These are phyloP conservation scores for Antheraea yamamai DNA, from an alignment of 2,888 invertebrate genomes.

Conservation along the genomic window DNA sequence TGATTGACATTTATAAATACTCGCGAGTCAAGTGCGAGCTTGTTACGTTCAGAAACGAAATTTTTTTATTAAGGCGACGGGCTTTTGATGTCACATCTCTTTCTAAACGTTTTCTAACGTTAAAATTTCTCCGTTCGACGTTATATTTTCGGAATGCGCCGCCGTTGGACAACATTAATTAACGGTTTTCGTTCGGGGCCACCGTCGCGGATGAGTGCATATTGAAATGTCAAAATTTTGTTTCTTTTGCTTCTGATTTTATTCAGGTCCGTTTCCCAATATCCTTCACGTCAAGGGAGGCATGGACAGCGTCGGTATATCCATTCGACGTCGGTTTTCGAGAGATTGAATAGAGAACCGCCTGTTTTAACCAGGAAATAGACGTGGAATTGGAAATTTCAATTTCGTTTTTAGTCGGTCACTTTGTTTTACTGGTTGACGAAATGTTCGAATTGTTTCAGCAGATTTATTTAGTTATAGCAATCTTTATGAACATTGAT, in stretches of 20 bases:
- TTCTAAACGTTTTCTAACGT: constrained; percentile 26
- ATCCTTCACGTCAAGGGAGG: constrained; percentile 70
- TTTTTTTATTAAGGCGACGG: constrained; percentile 62
- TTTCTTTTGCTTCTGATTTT: constrained; percentile 79
- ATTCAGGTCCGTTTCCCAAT: constrained; percentile 62
- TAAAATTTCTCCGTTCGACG: constrained; percentile 23
- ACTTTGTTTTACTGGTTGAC: constrained; percentile 56
- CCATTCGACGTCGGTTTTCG: constrained; percentile 52
- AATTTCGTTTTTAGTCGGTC: constrained; percentile 65
- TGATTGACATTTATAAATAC: constrained; percentile 80
- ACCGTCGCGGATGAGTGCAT: constrained; percentile 67
- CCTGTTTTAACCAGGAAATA: constrained; percentile 74
- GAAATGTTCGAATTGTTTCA: constrained; percentile 15
- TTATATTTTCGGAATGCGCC: constrained; percentile 44
- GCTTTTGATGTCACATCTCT: constrained; percentile 54
- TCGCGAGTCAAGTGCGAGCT: constrained; percentile 71
- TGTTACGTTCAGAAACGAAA: constrained; percentile 64
- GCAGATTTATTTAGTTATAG: not conserved
- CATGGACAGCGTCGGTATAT: constrained; percentile 58
- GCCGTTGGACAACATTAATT: constrained; percentile 50
- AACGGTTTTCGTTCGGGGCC: constrained; percentile 44
- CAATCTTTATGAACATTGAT: not conserved
- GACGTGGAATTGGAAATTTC: constrained; percentile 73
- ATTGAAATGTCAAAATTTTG: constrained; percentile 78
- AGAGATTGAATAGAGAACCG: constrained; percentile 70